Evolutionary conservation across 2,888 invertebrate genomes (phyloP), one percentile per base, ranked within the genome.

Genomic region (Timandra comae): DNA sequence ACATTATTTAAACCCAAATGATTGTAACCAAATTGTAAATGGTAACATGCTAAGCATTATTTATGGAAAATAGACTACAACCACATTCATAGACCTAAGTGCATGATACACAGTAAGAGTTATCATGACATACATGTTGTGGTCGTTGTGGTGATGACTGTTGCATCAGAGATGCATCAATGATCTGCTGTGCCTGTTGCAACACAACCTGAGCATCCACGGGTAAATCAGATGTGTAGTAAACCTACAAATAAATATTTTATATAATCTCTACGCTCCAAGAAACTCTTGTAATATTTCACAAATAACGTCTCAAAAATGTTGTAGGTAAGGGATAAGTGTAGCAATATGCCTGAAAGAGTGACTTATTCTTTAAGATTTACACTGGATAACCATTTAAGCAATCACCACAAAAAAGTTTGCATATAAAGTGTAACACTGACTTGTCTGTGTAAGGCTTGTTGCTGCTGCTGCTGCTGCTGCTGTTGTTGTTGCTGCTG

Each of bases 201-300:
- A 86, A 85, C 52, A 86, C 85, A 72, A 86, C 84, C 75, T 86
- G 86, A 66, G 84, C 78, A 65, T 86, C 86, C 78, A 81, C 80
- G 55, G 85, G 82, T 64, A 85, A 76, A 71, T 85, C 84, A 63
- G 86, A 85, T 59, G 86, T 80, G 84, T 86, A 86, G 84, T 84
- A 86, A 66, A 86, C 86, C 86, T 86, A 84, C 73, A 81, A 84
- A 82, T 79, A 80, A 84, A 82, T 74, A 54, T 52, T 56, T 55
- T 38, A 34, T 43, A 31, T 38, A 3, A 24, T 29, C 12, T n/a
- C n/a, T n/a, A n/a, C n/a, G n/a, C n/a, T n/a, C n/a, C n/a, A n/a
- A n/a, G n/a, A n/a, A n/a, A n/a, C n/a, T n/a, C n/a, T n/a, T n/a
- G n/a, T n/a, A n/a, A n/a, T n/a, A n/a, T n/a, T n/a, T n/a, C n/a